A percentile compares a stretch with the other conserved stretches of the same genome.
Evolutionary conservation across 1,140 invertebrate species (phyloP).

Genomic region (Bombus difficillimus): DNA sequence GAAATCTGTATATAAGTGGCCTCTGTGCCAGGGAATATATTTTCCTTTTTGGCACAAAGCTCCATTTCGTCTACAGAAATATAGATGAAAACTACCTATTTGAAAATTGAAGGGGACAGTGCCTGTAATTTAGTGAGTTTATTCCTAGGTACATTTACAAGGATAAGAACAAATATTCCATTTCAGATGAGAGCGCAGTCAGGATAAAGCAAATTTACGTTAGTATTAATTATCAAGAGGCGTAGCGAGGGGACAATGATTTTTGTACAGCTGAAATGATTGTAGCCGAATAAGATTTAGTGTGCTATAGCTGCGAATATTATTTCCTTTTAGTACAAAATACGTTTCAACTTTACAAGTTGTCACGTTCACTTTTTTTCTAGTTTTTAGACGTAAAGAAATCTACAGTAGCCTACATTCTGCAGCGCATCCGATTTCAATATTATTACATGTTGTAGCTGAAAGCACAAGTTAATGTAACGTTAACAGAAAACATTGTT

Average conservation of each 20-base stretch:
- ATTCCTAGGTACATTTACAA: conserved; percentile 51
- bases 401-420: conserved; percentile 51
- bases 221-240: conserved; percentile 59
- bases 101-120: conserved; percentile 62
- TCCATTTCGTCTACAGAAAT: conserved; percentile 47
- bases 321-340: conserved; percentile 68
- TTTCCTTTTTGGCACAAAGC: conserved; percentile 35
- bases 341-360: conserved; percentile 55
- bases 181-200: conserved; percentile 41
- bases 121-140: conserved; percentile 69
- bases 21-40: conserved; percentile 27
- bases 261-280: conserved; percentile 64
- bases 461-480: conserved; percentile 46
- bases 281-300: conserved; percentile 59
- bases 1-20: conserved; percentile 40
- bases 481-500: conserved; percentile 6
- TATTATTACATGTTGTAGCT: conserved; percentile 21
- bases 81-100: conserved; percentile 47
- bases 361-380: conserved; percentile 60
- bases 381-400: conserved; percentile 61
- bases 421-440: conserved; percentile 53
- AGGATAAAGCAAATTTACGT: conserved; percentile 54
- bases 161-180: conserved; percentile 59
- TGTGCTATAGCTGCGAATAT: conserved; percentile 61
- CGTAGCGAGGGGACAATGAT: conserved; percentile 52